Evolutionary conservation across 2,888 invertebrate genomes (phyloP).

Genomic region (Cephus spinipes): DNA sequence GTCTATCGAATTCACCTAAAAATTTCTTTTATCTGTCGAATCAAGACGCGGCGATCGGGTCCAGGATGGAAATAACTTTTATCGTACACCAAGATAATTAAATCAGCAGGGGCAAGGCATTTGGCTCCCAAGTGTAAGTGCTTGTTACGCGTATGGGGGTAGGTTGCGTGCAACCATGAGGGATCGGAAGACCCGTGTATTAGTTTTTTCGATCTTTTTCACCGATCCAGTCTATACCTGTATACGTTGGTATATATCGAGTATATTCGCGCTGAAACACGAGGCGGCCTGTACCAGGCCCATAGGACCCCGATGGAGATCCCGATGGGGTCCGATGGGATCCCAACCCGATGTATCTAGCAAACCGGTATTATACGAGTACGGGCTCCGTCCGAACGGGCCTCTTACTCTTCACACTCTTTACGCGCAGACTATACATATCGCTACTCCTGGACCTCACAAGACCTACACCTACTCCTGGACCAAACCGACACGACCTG

Average conservation of each 20-base stretch:
- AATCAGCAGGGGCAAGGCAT: not conserved
- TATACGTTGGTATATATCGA: not conserved
- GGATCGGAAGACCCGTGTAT: not conserved
- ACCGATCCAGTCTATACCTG: not conserved
- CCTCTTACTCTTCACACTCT: slow-evolving; percentile 20
- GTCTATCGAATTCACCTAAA: not conserved
- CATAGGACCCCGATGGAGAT: slow-evolving; percentile 3
- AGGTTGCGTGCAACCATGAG: not conserved
- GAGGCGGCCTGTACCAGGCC: not conserved
- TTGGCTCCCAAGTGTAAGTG: not conserved
- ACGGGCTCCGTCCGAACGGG: slow-evolving; percentile 22
- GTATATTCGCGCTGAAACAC: not conserved
- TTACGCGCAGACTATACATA: not conserved
- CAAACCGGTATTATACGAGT: slow-evolving; percentile 41
- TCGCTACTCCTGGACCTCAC: not conserved
- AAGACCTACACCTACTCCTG: not conserved
- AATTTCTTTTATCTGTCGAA: not conserved
- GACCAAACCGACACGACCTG: not conserved
- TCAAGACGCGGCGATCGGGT: not conserved
- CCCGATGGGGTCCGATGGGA: not conserved
- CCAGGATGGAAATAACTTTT: not conserved
- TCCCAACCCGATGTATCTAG: slow-evolving; percentile 19
- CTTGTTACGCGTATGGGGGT: not conserved
- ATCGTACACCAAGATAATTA: not conserved
- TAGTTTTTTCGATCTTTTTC: not conserved